phyloP scores from a whole-genome alignment of 2,113 vertebrate genomes.

The Cariama cristata region DNA sequence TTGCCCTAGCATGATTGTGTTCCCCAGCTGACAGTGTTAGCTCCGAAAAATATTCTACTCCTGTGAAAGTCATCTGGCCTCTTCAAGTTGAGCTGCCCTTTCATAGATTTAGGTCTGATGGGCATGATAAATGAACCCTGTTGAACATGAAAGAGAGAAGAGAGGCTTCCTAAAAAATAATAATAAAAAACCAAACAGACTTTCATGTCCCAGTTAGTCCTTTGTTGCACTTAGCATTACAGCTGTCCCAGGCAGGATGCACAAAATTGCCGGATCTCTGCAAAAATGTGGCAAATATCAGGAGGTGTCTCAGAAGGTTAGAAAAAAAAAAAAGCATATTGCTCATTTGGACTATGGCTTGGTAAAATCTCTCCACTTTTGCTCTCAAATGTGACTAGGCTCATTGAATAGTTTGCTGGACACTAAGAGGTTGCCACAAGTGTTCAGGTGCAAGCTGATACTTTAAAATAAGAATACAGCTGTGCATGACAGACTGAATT shows the following conservation, averaged over 20 bases:
- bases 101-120: neutral
- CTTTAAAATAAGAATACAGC: constrained; percentile 77
- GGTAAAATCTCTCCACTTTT: constrained; percentile 65
- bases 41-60: neutral
- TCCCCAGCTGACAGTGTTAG: neutral
- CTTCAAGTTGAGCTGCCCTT: neutral
- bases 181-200: neutral
- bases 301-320: constrained; percentile 14
- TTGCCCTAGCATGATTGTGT: neutral
- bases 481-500: constrained; percentile 80
- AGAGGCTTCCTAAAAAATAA: neutral
- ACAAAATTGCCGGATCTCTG: constrained; percentile 28
- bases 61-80: neutral
- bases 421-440: constrained; percentile 44
- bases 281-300: constrained; percentile 46
- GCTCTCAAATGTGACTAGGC: constrained; percentile 47
- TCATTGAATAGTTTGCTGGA: constrained; percentile 45
- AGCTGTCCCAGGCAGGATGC: constrained; percentile 14
- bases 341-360: constrained; percentile 58
- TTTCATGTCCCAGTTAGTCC: neutral
- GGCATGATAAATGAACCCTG: neutral
- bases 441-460: constrained; percentile 52
- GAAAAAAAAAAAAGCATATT: constrained; percentile 44
- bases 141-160: neutral
- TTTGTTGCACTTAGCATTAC: neutral